Base-by-base conservation (phyloP, 2,113 vertebrate genomes). In the Phylloscopus whistleri region DNA sequence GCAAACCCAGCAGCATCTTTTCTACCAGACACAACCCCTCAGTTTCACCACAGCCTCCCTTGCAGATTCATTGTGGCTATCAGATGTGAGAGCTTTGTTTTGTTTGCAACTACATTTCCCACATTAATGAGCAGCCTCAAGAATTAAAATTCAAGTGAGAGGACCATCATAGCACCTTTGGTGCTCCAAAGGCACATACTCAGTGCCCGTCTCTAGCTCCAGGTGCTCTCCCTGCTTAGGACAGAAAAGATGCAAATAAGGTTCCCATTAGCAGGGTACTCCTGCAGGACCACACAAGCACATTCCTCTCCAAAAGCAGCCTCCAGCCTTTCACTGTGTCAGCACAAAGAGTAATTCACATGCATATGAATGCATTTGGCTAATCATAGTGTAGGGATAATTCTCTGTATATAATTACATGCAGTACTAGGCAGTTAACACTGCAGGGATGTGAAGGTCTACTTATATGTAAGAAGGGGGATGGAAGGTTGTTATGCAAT, bases 341-440 rank as follows among this genome's bases (percentile, higher is more conserved):
- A 95, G 95, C 95, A 95, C 93, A 93, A 92, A 96, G 88, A 90
- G 94, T 92, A 94, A 96, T 93, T 97, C 94, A 87, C 91, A 90
- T 96, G 90, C 93, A 93, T 92, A 84, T 95, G 95, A 95, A 96
- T 90, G 87, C 94, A 63, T 87, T 96, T 94, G 95, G 95, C 95
- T 97, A 98, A 97, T 97, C 97, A 96, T 59, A 96, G 95, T 72
- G 85, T 76, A 94, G 92, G 93, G 92, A 93, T 97, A 96, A 96
- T 94, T 93, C 84, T 94, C 94, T 97, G 84, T 82, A 70, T 97
- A 94, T 96, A 97, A 97, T 97, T 97, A 96, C 51, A 90, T 59
- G 94, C 88, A 95, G 92, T 70, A 95, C 93, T 51, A 96, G 73
- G 79, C 89, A 97, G 95, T 96, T 96, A 97, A 75, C 95, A 96